A percentile compares a stretch with the other conserved stretches of the same genome.
Conservation (phyloP, 2,888 invertebrate species). For the Yponomeuta cagnagella region DNA sequence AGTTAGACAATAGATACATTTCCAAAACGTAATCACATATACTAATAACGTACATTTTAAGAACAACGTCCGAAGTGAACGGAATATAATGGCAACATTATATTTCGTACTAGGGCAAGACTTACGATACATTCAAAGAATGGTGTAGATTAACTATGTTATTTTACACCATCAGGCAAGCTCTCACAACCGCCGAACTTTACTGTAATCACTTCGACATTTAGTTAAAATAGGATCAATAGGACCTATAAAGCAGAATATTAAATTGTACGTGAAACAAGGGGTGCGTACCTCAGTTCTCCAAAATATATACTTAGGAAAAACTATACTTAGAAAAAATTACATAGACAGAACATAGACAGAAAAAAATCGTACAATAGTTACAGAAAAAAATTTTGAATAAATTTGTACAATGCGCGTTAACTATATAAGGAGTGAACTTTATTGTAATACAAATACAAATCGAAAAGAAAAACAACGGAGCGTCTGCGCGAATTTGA, state of each 20-base stretch:
- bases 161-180: conserved; percentile 11
- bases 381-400: not conserved
- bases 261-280: no score
- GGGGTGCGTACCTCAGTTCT: no score
- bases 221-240: not conserved
- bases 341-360: no score
- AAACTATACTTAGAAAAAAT: no score
- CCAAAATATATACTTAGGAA: no score
- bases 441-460: conserved; percentile 48
- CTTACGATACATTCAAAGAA: conserved; percentile 26
- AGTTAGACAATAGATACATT: conserved; percentile 19
- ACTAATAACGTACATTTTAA: conserved; percentile 20
- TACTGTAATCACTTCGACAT: not conserved
- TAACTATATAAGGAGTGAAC: conserved; percentile 28
- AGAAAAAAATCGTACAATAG: not conserved
- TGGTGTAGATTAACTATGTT: conserved; percentile 5
- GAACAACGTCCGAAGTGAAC: conserved; percentile 14
- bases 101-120: conserved; percentile 45
- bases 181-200: not conserved
- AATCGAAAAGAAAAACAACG: conserved; percentile 15
- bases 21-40: not conserved
- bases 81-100: conserved; percentile 2
- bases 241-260: no score
- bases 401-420: not conserved
- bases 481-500: not conserved